Evolutionary conservation across 2,888 invertebrate genomes (phyloP).

Genomic region (Amphipoea lucens): DNA sequence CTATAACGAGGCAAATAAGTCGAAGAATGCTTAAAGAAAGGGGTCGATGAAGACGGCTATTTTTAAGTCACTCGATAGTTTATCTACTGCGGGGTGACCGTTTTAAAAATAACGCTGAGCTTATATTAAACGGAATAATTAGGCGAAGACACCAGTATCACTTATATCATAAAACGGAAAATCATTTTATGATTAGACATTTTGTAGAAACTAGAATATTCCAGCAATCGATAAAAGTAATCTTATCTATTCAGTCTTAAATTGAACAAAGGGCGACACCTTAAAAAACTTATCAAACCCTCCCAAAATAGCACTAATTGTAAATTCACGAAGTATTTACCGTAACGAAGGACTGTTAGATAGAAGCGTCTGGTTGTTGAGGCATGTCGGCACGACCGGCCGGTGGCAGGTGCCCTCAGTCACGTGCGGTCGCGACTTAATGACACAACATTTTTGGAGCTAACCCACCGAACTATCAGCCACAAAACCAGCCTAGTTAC

Average conservation of each 20-base stretch:
- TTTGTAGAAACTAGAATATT: background rate
- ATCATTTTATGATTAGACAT: background rate
- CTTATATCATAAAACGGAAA: background rate
- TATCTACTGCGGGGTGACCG: background rate
- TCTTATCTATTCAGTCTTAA: background rate
- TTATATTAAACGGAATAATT: background rate
- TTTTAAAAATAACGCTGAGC: background rate
- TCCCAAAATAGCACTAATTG: conserved; percentile 38
- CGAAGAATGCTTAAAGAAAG: conserved; percentile 69
- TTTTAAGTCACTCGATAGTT: conserved; percentile 42
- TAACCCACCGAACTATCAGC: conserved; percentile 66
- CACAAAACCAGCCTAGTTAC: conserved; percentile 69
- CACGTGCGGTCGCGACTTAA: conserved; percentile 79
- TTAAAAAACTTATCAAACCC: conserved; percentile 5
- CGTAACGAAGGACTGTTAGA: conserved; percentile 64
- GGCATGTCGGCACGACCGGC: conserved; percentile 77
- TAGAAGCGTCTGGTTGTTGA: conserved; percentile 68
- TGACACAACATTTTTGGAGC: conserved; percentile 75
- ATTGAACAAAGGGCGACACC: background rate
- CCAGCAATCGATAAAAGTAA: background rate
- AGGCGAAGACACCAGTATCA: background rate
- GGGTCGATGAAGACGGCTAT: conserved; percentile 60
- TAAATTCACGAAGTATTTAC: conserved; percentile 44
- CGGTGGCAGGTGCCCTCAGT: conserved; percentile 80
- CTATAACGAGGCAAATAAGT: conserved; percentile 73